Conservation (phyloP, 2,888 invertebrate genomes). For the Leptinotarsa tumamoca region DNA sequence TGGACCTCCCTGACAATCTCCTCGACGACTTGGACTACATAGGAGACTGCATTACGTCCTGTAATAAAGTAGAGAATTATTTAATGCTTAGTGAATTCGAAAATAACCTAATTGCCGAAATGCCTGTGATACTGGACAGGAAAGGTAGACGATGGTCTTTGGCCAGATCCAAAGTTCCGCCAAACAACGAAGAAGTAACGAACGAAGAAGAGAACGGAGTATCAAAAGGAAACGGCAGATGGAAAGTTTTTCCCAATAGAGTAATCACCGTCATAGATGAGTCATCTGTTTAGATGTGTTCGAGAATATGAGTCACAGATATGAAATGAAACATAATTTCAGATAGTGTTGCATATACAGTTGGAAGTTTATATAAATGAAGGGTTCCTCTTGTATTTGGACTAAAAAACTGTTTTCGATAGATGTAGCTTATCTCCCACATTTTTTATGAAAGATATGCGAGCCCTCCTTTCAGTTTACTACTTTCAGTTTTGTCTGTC, state of each 20-base stretch:
- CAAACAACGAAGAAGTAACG: slow-evolving; percentile 66
- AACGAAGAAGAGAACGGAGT: slow-evolving; percentile 69
- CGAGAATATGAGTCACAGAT: not conserved
- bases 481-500: too few relatives aligned
- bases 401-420: too few relatives aligned
- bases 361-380: too few relatives aligned
- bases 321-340: not conserved
- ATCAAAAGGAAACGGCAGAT: slow-evolving; percentile 61
- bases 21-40: slow-evolving; percentile 84
- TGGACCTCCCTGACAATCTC: slow-evolving; percentile 84
- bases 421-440: too few relatives aligned
- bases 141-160: slow-evolving; percentile 80
- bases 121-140: slow-evolving; percentile 80
- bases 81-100: slow-evolving; percentile 89
- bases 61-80: slow-evolving; percentile 88
- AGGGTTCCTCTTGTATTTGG: too few relatives aligned
- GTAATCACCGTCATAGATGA: slow-evolving; percentile 85
- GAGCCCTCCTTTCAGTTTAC: too few relatives aligned
- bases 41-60: slow-evolving; percentile 86
- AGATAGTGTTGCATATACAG: too few relatives aligned
- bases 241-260: slow-evolving; percentile 70
- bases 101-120: slow-evolving; percentile 84
- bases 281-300: slow-evolving; percentile 70
- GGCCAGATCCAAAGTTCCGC: slow-evolving; percentile 69
- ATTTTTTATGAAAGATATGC: too few relatives aligned